Percentiles rank a stretch among this genome's conserved stretches.
These are phyloP conservation scores for Todus mexicanus DNA, from an alignment of 2,797 vertebrate genomes.

Conservation along the genomic window DNA sequence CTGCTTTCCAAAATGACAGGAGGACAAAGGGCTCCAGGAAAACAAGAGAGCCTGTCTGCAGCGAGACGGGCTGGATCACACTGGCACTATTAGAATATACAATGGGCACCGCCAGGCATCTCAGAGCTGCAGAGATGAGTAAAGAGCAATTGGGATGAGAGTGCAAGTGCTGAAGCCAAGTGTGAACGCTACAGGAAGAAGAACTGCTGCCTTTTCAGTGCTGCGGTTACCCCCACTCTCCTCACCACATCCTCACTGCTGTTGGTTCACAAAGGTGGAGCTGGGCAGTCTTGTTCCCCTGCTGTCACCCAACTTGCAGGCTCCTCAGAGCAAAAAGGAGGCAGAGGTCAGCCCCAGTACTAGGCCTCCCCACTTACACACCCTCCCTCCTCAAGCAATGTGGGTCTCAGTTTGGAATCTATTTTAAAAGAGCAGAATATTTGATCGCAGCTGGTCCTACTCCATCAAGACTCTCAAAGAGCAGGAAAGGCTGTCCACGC, in stretches of 20 bases:
- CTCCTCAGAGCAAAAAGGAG: neutral
- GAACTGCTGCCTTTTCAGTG: neutral
- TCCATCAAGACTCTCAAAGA: neutral
- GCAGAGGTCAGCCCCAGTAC: neutral
- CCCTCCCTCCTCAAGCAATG: neutral
- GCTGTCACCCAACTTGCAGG: neutral
- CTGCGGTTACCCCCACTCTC: neutral
- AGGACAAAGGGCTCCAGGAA: neutral
- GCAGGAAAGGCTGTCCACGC: accelerated
- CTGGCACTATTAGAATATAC: neutral
- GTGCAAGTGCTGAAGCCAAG: neutral
- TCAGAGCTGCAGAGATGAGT: neutral
- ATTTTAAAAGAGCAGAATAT: neutral
- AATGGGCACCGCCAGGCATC: accelerated
- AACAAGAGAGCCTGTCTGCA: neutral
- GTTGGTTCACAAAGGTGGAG: neutral
- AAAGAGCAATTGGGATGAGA: neutral
- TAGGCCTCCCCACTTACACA: accelerated
- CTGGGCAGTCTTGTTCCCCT: neutral
- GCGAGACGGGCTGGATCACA: neutral
- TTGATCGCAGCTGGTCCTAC: neutral
- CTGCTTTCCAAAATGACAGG: neutral
- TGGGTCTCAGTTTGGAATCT: neutral
- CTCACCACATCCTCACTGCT: neutral
- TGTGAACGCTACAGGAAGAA: neutral